Percentiles rank a stretch among this genome's conserved stretches.
phyloP scores from a whole-genome alignment of 2,113 vertebrate species.

The Platichthys stellatus region DNA sequence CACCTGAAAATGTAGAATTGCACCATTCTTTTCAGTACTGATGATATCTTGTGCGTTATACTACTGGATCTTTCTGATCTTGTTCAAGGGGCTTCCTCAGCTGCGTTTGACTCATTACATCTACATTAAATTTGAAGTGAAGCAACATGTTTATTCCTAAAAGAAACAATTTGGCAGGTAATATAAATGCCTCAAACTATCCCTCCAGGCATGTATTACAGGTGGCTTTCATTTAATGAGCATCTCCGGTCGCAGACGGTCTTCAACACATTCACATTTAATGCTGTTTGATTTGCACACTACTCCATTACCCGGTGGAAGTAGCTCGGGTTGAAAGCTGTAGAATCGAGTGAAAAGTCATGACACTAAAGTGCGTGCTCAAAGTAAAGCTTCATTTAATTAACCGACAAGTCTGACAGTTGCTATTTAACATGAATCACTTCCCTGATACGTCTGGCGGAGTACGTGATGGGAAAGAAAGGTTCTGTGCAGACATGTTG shows the following conservation, averaged over 20 bases:
- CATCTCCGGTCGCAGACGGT: slow-evolving; percentile 32
- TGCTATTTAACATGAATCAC: slow-evolving; percentile 73
- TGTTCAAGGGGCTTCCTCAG: slow-evolving; percentile 5
- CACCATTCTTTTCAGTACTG: background rate
- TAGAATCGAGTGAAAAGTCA: slow-evolving; percentile 59
- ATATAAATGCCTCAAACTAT: slow-evolving; percentile 39
- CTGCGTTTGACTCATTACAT: slow-evolving; percentile 39
- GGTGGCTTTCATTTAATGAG: slow-evolving; percentile 56
- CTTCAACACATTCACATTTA: slow-evolving; percentile 42
- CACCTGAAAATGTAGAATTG: background rate
- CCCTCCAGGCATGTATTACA: slow-evolving; percentile 52
- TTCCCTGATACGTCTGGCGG: slow-evolving; percentile 53
- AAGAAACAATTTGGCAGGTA: slow-evolving; percentile 49
- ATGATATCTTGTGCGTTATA: slow-evolving; percentile 7
- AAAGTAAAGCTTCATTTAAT: slow-evolving; percentile 73
- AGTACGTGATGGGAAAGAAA: slow-evolving; percentile 50
- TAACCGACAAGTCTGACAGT: slow-evolving; percentile 73
- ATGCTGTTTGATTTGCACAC: slow-evolving; percentile 51
- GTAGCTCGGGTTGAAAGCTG: slow-evolving; percentile 53
- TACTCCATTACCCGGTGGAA: slow-evolving; percentile 27
- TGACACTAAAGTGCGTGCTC: slow-evolving; percentile 54
- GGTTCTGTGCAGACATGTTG: slow-evolving; percentile 54
- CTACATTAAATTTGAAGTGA: slow-evolving; percentile 41
- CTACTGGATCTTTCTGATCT: background rate
- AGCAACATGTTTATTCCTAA: slow-evolving; percentile 50